Evolutionary conservation across 2,797 vertebrate species (phyloP).

Genomic region (Peromyscus aztecus): DNA sequence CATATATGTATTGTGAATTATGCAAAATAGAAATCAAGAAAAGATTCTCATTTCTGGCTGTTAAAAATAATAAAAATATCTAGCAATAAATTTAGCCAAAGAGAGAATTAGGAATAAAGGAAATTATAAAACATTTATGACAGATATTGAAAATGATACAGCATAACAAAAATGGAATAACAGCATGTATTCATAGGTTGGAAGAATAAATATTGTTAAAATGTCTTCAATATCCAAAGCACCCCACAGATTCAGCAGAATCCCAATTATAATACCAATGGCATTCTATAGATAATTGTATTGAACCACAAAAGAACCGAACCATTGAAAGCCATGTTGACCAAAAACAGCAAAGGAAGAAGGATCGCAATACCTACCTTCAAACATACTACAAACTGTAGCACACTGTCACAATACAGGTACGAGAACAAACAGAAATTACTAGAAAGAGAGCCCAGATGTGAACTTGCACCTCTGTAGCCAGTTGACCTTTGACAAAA

Average conservation of each 20-base stretch:
- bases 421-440: neutral
- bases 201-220: neutral
- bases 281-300: neutral
- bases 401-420: neutral
- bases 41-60: neutral
- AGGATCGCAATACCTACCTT: neutral
- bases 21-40: neutral
- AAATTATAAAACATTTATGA: neutral
- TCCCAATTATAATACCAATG: neutral
- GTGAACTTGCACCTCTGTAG: no score
- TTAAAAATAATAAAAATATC: neutral
- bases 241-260: neutral
- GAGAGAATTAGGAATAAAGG: neutral
- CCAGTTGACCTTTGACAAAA: neutral
- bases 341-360: neutral
- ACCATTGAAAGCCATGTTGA: neutral
- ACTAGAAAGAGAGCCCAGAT: neutral
- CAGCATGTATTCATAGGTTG: neutral
- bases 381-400: neutral
- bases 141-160: neutral
- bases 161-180: neutral
- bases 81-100: neutral
- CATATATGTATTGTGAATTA: neutral
- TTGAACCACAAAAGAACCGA: neutral
- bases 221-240: neutral